Conservation (phyloP, 2,888 invertebrate species). For the Altica lythri region DNA sequence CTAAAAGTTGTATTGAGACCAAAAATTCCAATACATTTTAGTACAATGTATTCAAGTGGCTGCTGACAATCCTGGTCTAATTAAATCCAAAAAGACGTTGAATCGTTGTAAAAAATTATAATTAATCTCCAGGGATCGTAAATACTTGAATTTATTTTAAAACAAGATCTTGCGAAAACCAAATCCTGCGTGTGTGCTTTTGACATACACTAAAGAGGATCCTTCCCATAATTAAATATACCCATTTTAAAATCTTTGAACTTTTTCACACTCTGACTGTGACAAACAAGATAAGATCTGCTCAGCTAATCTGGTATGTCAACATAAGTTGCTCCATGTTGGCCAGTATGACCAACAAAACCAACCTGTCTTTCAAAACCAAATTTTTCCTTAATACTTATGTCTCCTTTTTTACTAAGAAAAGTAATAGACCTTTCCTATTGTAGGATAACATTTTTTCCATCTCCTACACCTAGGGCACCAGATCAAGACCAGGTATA, state of each 20-base stretch:
- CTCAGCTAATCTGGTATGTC: slow-evolving; percentile 79
- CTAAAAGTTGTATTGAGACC: too few species aligned
- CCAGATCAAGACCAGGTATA: slow-evolving; percentile 67
- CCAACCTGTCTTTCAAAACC: slow-evolving; percentile 67
- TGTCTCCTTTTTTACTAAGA: slow-evolving; percentile 57
- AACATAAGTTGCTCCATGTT: slow-evolving; percentile 71
- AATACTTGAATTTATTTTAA: slow-evolving; percentile 93
- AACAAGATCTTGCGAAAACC: slow-evolving; percentile 92
- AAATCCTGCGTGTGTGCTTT: slow-evolving; percentile 95
- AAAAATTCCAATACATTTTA: too few species aligned
- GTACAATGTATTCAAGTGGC: too few species aligned
- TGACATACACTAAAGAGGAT: slow-evolving; percentile 92
- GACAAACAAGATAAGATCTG: slow-evolving; percentile 79
- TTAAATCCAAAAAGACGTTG: too few species aligned
- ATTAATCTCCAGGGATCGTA: too few species aligned
- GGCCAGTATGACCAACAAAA: slow-evolving; percentile 68
- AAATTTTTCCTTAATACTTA: slow-evolving; percentile 59
- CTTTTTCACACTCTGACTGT: slow-evolving; percentile 84
- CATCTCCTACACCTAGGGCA: slow-evolving; percentile 46
- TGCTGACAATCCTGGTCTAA: too few species aligned
- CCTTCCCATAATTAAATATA: slow-evolving; percentile 94
- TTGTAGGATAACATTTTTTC: slow-evolving; percentile 62
- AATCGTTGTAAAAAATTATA: too few species aligned
- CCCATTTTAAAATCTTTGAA: slow-evolving; percentile 85
- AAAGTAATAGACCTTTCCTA: slow-evolving; percentile 68